Evolutionary conservation across 2,797 vertebrate species (phyloP).

Genomic region (Ficedula albicollis): DNA sequence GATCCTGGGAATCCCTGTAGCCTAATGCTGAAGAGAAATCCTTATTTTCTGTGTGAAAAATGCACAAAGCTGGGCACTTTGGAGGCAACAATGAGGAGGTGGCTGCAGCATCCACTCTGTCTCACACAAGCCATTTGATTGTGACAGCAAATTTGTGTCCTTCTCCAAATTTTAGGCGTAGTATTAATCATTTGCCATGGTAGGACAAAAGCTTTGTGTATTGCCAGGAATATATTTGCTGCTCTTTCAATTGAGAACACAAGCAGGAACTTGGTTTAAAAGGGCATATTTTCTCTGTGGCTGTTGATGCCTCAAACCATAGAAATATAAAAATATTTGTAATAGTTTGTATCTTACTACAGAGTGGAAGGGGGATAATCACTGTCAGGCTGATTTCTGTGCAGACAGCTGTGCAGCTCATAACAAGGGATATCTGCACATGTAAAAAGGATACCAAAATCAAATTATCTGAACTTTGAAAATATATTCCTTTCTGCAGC

Average conservation of each 20-base stretch:
- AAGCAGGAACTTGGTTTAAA: slow-evolving; percentile 59
- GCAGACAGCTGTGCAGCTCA: neutral
- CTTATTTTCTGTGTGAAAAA: neutral
- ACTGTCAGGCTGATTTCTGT: neutral
- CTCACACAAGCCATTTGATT: neutral
- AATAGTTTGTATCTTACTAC: slow-evolving; percentile 25
- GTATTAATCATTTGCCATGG: neutral
- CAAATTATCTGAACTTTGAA: neutral
- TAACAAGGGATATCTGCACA: neutral
- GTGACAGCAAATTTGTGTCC: neutral
- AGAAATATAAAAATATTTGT: slow-evolving; percentile 62
- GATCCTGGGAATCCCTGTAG: neutral
- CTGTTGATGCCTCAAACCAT: slow-evolving; percentile 59
- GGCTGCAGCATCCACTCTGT: neutral
- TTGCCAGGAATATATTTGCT: slow-evolving; percentile 51
- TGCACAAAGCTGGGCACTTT: neutral
- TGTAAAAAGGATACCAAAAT: neutral
- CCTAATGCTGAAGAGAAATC: neutral
- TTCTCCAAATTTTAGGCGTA: neutral
- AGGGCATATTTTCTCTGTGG: slow-evolving; percentile 58
- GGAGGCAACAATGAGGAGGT: neutral
- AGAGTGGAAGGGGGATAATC: neutral
- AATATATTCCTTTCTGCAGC: slow-evolving; percentile 5
- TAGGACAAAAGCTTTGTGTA: neutral
- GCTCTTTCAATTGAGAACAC: slow-evolving; percentile 31